These are phyloP conservation scores for Frankliniella fusca DNA, from an alignment of 2,888 invertebrate species.

Conservation along the genomic window DNA sequence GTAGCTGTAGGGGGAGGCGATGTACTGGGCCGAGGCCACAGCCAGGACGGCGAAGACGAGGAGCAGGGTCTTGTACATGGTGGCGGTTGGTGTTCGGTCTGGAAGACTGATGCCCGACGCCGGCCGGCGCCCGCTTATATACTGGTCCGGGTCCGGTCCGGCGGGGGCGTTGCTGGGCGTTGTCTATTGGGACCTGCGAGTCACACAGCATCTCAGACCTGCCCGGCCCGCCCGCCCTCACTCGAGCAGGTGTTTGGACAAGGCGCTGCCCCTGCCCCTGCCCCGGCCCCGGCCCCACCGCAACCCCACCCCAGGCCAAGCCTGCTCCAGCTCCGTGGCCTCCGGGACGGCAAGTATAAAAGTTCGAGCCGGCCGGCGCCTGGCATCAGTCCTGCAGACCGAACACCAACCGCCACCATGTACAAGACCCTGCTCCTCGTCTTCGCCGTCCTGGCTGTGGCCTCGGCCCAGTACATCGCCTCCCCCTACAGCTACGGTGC, in stretches of 20 bases:
- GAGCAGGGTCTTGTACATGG: slow-evolving; percentile 21
- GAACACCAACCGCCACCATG: slow-evolving; percentile 13
- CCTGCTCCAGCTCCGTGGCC: background rate
- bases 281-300: background rate
- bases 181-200: too few relatives aligned
- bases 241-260: too few relatives aligned
- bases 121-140: background rate
- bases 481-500: background rate
- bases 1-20: background rate
- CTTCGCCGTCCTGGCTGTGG: slow-evolving; percentile 25
- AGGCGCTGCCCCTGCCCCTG: background rate
- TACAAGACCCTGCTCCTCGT: slow-evolving; percentile 19
- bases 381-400: background rate
- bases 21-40: slow-evolving; percentile 11
- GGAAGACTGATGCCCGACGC: background rate
- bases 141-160: background rate
- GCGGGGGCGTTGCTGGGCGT: background rate
- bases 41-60: slow-evolving; percentile 23
- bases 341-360: background rate
- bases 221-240: too few relatives aligned
- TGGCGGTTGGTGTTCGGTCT: background rate
- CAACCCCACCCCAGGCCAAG: too few relatives aligned
- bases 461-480: slow-evolving; percentile 4
- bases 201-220: too few relatives aligned
- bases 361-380: background rate